phyloP scores from a whole-genome alignment of 2,113 vertebrate genomes.

The Gobius niger region DNA sequence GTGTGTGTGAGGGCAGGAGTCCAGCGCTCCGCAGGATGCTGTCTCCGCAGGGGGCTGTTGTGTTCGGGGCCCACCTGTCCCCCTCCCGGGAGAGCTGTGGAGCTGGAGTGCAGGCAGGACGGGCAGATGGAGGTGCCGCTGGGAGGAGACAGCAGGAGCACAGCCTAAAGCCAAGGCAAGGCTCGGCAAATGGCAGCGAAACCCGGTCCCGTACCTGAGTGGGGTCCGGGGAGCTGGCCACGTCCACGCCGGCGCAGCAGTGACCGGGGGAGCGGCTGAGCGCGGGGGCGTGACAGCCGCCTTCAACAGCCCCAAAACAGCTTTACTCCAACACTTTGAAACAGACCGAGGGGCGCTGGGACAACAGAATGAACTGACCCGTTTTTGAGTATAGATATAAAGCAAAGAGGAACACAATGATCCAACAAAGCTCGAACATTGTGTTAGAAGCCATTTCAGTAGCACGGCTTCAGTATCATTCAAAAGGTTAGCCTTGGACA shows the following conservation, averaged over 20 bases:
- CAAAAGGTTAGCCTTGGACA: too few species aligned
- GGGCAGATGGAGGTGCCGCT: constrained; percentile 59
- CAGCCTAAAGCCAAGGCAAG: constrained; percentile 40
- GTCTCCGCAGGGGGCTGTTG: constrained; percentile 43
- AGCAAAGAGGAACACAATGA: too few species aligned
- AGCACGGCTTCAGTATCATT: too few species aligned
- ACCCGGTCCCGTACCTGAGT: constrained; percentile 1
- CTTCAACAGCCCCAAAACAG: too few species aligned
- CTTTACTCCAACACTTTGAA: too few species aligned
- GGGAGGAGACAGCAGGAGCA: constrained; percentile 23
- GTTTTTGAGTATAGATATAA: too few species aligned
- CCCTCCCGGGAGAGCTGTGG: constrained; percentile 32
- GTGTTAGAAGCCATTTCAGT: too few species aligned
- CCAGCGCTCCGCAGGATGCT: constrained; percentile 52
- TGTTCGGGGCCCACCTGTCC: constrained; percentile 64
- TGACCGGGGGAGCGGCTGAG: not conserved
- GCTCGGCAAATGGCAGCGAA: not conserved
- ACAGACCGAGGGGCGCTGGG: too few species aligned
- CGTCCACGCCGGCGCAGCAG: constrained; percentile 21
- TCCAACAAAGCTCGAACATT: too few species aligned
- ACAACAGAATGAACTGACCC: too few species aligned
- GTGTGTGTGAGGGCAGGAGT: constrained; percentile 19
- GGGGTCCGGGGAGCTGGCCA: constrained; percentile 15
- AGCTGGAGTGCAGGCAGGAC: constrained; percentile 24
- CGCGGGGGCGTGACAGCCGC: too few species aligned